Conservation (phyloP, 2,113 vertebrate species). For the Paraplagusia blochii region DNA sequence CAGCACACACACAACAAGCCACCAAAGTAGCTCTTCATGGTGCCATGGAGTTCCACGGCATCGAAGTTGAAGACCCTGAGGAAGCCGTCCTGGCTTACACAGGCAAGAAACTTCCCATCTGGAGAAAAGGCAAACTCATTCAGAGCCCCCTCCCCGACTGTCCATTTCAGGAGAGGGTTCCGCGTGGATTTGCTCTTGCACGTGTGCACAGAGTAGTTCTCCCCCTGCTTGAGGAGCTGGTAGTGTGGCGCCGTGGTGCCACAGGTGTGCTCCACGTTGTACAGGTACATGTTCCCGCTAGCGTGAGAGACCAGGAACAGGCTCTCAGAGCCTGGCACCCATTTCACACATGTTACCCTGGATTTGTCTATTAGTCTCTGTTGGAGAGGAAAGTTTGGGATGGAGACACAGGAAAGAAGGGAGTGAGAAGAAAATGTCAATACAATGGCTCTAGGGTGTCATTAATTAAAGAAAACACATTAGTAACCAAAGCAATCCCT, state of each 20-base stretch:
- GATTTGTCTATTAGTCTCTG: constrained; percentile 99
- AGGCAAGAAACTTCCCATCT: constrained; percentile 95
- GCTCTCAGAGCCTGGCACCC: constrained; percentile 97
- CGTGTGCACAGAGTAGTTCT: constrained; percentile 95
- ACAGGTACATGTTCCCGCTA: constrained; percentile 97
- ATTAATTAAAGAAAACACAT: not conserved
- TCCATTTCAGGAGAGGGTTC: constrained; percentile 98
- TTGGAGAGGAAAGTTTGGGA: constrained; percentile 49
- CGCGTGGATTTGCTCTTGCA: constrained; percentile 99
- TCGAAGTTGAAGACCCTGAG: constrained; percentile 97
- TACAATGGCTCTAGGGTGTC: constrained; percentile 12
- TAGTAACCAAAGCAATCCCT: too few species aligned
- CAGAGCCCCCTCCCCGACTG: constrained; percentile 94
- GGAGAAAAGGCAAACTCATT: constrained; percentile 98
- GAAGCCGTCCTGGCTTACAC: constrained; percentile 96
- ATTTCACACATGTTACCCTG: constrained; percentile 96
- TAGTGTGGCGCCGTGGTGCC: constrained; percentile 96
- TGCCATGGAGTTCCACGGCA: constrained; percentile 93
- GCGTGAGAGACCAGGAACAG: constrained; percentile 97
- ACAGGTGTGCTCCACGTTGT: constrained; percentile 98
- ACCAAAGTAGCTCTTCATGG: constrained; percentile 99
- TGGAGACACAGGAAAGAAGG: not conserved
- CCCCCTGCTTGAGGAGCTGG: constrained; percentile 98
- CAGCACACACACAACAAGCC: constrained; percentile 96
- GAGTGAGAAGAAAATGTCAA: constrained; percentile 7